Evolutionary conservation across 2,113 vertebrate species (phyloP), one percentile per base, ranked within the genome.

Genomic region (Melospiza georgiana): DNA sequence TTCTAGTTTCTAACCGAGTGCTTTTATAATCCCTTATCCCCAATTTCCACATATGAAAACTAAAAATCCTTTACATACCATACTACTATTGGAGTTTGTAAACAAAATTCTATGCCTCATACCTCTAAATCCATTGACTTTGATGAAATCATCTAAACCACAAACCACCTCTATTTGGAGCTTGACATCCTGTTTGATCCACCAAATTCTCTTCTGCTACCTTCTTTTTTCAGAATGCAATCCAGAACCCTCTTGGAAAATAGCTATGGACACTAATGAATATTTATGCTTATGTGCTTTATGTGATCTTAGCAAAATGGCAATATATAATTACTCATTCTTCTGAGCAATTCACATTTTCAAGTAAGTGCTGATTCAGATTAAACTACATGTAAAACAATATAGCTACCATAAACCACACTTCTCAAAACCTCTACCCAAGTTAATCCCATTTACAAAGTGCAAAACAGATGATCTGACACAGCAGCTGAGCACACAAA

Each of bases 221-320:
- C 4, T 15, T 8, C 7, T 11, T 17, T 37, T 81, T 87, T 46
- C 43, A 77, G 63, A 67, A 67, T 5, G 10, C 27, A 41, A 27
- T 3, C 5, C 20, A 91, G 30, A 71, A 81, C 7, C 23, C 22
- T 31, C 18, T 0, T 18, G 12, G 33, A 25, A 72, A 84, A 9
- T 10, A 67, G 44, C 52, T 30, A 39, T 7, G 25, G 41, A 37
- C 31, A 35, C 52, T 52, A 78, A 55, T 1, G 9, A 22, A 84
- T 0, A 1, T 10, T 2, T 6, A 73, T 1, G 1, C 3, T 2
- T 5, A 66, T 0, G 1, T 3, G 12, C 10, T 78, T 61, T 28
- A 79, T 17, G 17, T 2, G 9, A 35, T 48, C 35, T 72, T 55
- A 9, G 16, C 43, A 84, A 86, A 85, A 86, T 3, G 4, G 43